These are phyloP conservation scores for Maniola hyperantus DNA, from an alignment of 2,888 invertebrate genomes.

Conservation along the genomic window DNA sequence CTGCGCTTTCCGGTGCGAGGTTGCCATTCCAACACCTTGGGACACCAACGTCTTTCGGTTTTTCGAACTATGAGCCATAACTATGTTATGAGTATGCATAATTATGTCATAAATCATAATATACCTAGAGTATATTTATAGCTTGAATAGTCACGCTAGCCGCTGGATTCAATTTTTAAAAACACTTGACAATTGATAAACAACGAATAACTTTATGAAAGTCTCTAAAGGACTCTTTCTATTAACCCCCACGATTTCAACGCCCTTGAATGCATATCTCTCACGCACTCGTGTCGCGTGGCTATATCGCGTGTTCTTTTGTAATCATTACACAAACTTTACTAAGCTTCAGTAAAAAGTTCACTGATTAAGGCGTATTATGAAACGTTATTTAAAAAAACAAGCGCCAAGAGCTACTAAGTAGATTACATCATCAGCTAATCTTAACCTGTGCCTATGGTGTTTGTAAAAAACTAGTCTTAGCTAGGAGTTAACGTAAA, in stretches of 20 bases:
- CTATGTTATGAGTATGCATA: too few species aligned
- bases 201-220: neutral
- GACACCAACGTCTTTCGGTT: too few species aligned
- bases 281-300: constrained; percentile 22
- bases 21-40: too few species aligned
- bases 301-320: constrained; percentile 21
- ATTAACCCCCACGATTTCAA: neutral
- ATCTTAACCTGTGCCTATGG: neutral
- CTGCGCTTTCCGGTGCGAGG: too few species aligned
- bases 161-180: too few species aligned
- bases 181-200: too few species aligned
- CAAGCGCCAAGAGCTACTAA: neutral
- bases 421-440: neutral
- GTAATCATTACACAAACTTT: constrained; percentile 5
- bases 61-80: too few species aligned
- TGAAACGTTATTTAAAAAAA: constrained; percentile 6
- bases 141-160: too few species aligned
- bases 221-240: neutral
- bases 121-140: too few species aligned
- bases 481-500: too few species aligned
- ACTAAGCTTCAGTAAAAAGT: constrained; percentile 16
- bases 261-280: constrained; percentile 22
- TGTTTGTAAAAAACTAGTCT: too few species aligned
- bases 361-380: constrained; percentile 21
- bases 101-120: too few species aligned